Evolutionary conservation across 1,140 invertebrate genomes (phyloP).

Genomic region (Trachymyrmex septentrionalis): DNA sequence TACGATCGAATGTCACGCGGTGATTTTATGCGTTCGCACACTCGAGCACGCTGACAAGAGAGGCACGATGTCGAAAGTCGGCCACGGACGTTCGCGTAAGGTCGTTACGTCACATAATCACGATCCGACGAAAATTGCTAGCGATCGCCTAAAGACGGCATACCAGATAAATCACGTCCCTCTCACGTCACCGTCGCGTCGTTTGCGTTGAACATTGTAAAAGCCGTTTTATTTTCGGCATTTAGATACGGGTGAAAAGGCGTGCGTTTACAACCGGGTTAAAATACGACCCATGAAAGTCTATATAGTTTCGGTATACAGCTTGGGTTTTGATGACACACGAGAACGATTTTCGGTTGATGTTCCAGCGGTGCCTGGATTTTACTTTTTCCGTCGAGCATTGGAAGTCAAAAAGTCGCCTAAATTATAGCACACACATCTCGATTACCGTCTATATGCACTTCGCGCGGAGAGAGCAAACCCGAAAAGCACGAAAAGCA

Average conservation of each 20-base stretch:
- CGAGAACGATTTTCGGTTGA: not conserved
- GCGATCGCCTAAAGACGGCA: conserved; percentile 44
- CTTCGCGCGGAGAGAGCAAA: too few species aligned
- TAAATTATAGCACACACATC: not conserved
- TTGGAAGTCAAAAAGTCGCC: not conserved
- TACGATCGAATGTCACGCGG: conserved; percentile 2
- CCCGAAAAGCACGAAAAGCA: not conserved
- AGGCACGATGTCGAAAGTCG: conserved; percentile 52
- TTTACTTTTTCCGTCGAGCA: not conserved
- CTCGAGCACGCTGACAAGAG: not conserved
- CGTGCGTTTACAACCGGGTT: not conserved
- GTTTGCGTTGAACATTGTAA: not conserved
- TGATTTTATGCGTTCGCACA: conserved; percentile 26
- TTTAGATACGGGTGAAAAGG: not conserved
- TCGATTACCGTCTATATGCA: not conserved
- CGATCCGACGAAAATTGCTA: conserved; percentile 56
- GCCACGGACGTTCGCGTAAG: conserved; percentile 62
- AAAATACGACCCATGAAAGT: conserved; percentile 4
- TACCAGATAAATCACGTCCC: not conserved
- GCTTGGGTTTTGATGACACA: conserved; percentile 5
- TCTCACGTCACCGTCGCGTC: not conserved
- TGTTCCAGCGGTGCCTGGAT: not conserved
- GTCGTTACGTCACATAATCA: conserved; percentile 57
- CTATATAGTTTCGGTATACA: not conserved
- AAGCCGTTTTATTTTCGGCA: not conserved